A percentile compares a stretch with the other conserved stretches of the same genome.
These are phyloP conservation scores for Prochilodus magdalenae DNA, from an alignment of 2,113 vertebrate genomes.

Conservation along the genomic window DNA sequence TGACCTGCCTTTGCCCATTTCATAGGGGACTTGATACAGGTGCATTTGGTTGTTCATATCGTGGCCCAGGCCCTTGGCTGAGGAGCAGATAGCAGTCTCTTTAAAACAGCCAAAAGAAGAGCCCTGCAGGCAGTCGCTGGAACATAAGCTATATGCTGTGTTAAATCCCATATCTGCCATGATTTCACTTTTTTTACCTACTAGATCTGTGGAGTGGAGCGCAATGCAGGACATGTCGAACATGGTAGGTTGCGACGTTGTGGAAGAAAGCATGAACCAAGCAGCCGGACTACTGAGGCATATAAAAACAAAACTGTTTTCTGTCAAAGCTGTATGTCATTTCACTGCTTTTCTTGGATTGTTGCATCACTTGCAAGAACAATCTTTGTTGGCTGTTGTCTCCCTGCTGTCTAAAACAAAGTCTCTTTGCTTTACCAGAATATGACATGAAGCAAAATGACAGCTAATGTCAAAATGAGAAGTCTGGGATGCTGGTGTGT, in stretches of 20 bases:
- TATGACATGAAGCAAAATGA: not conserved
- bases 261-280: constrained; percentile 27
- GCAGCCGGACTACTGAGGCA: constrained; percentile 20
- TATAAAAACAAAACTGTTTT: constrained; percentile 31
- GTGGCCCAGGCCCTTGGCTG: constrained; percentile 10
- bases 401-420: not conserved
- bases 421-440: constrained; percentile 2
- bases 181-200: constrained; percentile 29
- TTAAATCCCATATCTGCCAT: constrained; percentile 20
- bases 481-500: not conserved
- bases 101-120: constrained; percentile 1
- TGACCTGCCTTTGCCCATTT: constrained; percentile 55
- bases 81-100: constrained; percentile 37
- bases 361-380: not conserved
- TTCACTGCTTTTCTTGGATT: not conserved
- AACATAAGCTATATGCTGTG: constrained; percentile 20
- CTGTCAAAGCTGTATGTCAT: constrained; percentile 38
- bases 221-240: constrained; percentile 34
- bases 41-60: constrained; percentile 42
- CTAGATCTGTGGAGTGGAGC: constrained; percentile 30
- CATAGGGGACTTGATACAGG: constrained; percentile 54
- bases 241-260: constrained; percentile 22
- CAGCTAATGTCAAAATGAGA: not conserved
- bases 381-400: not conserved
- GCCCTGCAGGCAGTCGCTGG: constrained; percentile 14